A percentile compares a stretch with the other conserved stretches of the same genome.
These are phyloP conservation scores for Hemiscyllium ocellatum DNA, from an alignment of 2,113 vertebrate species.

Conservation along the genomic window DNA sequence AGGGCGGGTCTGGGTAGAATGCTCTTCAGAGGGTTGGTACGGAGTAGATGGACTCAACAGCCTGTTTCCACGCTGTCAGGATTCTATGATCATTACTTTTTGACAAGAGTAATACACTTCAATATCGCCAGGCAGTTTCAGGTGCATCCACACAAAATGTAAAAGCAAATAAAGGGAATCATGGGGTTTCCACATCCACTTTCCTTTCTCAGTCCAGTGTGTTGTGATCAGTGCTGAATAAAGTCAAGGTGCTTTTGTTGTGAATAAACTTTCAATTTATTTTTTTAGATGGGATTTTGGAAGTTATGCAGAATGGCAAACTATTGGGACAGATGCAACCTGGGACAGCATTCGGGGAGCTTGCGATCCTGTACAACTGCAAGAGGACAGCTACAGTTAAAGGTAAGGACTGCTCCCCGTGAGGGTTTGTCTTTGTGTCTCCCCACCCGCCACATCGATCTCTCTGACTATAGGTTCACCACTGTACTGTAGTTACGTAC, in stretches of 20 bases:
- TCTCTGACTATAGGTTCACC: not conserved
- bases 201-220: not conserved
- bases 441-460: too few relatives aligned
- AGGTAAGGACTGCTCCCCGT: conserved; percentile 46
- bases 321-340: conserved; percentile 61
- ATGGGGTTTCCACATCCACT: not conserved
- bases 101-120: not conserved
- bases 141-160: too few relatives aligned
- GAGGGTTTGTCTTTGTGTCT: too few relatives aligned
- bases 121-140: not conserved
- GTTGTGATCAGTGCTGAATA: not conserved
- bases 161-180: not conserved
- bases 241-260: not conserved
- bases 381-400: conserved; percentile 68
- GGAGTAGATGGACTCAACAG: not conserved
- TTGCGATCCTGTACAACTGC: conserved; percentile 70
- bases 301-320: conserved; percentile 62
- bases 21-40: too few relatives aligned
- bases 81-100: not conserved
- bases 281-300: conserved; percentile 58
- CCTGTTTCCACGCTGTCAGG: not conserved
- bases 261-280: not conserved
- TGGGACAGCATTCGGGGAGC: conserved; percentile 67
- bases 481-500: not conserved
- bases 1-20: too few relatives aligned